Percentiles rank a stretch among this genome's conserved stretches.
Conservation (phyloP, 1,140 invertebrate species). For the Tribolium castaneum region DNA sequence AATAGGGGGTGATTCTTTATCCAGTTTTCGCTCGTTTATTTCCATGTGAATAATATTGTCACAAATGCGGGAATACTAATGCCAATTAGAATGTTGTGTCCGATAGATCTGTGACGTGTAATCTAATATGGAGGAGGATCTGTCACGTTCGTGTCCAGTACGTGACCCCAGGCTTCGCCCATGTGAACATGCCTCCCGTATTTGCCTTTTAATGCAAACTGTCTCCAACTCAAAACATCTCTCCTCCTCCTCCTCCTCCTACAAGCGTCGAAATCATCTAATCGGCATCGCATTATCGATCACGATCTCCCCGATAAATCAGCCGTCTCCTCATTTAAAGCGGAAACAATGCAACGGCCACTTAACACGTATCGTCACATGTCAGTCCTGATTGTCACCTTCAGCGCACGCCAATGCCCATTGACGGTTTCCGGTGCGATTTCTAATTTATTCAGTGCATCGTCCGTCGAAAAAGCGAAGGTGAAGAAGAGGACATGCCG, state of each 20-base stretch:
- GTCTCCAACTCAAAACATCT: constrained; percentile 30
- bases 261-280: constrained; percentile 37
- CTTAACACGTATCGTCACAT: neutral
- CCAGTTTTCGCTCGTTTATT: neutral
- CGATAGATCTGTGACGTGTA: constrained; percentile 58
- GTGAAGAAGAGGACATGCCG: constrained; percentile 14
- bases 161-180: constrained; percentile 59
- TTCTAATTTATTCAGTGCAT: neutral
- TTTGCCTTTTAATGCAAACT: constrained; percentile 58
- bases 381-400: constrained; percentile 1
- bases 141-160: constrained; percentile 60
- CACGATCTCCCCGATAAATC: constrained; percentile 22
- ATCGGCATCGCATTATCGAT: constrained; percentile 19
- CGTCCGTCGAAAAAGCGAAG: neutral
- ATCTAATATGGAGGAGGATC: constrained; percentile 61
- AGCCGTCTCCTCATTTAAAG: neutral
- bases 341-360: neutral
- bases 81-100: constrained; percentile 56
- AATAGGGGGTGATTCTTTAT: neutral
- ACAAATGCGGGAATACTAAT: constrained; percentile 54
- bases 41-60: constrained; percentile 24
- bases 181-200: constrained; percentile 59
- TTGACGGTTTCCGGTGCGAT: neutral
- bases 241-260: neutral
- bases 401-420: neutral